phyloP scores from a whole-genome alignment of 2,888 invertebrate genomes.

The Andricus quercusramuli region DNA sequence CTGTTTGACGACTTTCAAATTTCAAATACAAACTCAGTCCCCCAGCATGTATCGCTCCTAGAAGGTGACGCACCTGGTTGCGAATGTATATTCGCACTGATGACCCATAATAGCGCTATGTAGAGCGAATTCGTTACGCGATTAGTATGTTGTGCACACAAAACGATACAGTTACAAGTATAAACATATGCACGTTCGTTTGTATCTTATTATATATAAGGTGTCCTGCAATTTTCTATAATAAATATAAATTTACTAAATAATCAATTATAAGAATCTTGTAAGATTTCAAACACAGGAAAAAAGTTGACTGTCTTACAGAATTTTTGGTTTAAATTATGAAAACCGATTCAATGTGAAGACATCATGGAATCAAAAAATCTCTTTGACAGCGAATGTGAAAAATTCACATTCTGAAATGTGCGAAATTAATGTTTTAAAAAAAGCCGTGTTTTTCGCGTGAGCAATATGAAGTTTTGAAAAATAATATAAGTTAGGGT shows the following conservation, averaged over 20 bases:
- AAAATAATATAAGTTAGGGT: no score
- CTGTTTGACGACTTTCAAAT: conserved; percentile 38
- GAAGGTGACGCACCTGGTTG: conserved; percentile 17
- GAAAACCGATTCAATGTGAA: no score
- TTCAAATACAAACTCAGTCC: conserved; percentile 30
- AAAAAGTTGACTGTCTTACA: no score
- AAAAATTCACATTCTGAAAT: no score
- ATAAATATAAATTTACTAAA: neutral
- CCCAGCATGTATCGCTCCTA: conserved; percentile 5
- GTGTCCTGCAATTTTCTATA: neutral
- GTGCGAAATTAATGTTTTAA: no score
- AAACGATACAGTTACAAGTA: conserved; percentile 65
- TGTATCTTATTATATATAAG: neutral
- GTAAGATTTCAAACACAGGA: no score
- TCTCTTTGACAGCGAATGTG: no score
- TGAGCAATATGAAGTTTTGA: no score
- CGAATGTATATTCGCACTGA: conserved; percentile 13
- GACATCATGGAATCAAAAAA: no score
- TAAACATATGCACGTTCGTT: conserved; percentile 11
- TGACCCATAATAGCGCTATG: conserved; percentile 30
- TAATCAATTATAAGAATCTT: neutral
- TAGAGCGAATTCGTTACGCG: conserved; percentile 65
- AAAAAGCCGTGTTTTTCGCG: no score
- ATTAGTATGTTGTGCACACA: conserved; percentile 68
- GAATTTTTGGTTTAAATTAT: no score